Conservation (phyloP, 2,888 invertebrate genomes). For the Clivina fossor region DNA sequence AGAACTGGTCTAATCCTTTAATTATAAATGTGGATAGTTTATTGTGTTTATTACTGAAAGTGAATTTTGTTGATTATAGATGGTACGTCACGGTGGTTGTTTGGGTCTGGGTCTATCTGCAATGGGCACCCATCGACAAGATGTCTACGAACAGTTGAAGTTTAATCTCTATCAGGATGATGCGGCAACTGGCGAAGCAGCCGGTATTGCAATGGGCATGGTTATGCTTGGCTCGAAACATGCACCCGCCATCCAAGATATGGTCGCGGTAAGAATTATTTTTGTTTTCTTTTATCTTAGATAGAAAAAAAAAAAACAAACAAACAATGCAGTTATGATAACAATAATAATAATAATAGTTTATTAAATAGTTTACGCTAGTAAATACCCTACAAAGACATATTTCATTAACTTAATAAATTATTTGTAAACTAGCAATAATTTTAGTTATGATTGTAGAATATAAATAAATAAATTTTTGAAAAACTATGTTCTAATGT, state of each 20-base stretch:
- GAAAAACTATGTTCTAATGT: not conserved
- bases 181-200: constrained; percentile 98
- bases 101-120: constrained; percentile 96
- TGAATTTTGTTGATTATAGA: constrained; percentile 53
- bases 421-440: not conserved
- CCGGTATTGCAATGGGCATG: constrained; percentile 98
- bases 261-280: constrained; percentile 73
- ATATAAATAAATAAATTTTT: not conserved
- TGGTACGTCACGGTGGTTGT: constrained; percentile 97
- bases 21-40: constrained; percentile 1
- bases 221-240: constrained; percentile 97
- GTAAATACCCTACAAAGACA: too few species aligned
- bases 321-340: too few species aligned
- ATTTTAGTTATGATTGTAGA: not conserved
- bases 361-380: too few species aligned
- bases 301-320: too few species aligned
- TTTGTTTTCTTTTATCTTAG: too few species aligned
- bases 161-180: constrained; percentile 98
- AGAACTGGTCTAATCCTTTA: too few species aligned
- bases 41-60: not conserved
- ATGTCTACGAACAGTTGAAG: constrained; percentile 95
- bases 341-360: too few species aligned
- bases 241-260: constrained; percentile 85
- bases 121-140: constrained; percentile 95
- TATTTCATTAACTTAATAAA: too few species aligned